phyloP scores from a whole-genome alignment of 2,797 vertebrate species.

The Morus bassanus region DNA sequence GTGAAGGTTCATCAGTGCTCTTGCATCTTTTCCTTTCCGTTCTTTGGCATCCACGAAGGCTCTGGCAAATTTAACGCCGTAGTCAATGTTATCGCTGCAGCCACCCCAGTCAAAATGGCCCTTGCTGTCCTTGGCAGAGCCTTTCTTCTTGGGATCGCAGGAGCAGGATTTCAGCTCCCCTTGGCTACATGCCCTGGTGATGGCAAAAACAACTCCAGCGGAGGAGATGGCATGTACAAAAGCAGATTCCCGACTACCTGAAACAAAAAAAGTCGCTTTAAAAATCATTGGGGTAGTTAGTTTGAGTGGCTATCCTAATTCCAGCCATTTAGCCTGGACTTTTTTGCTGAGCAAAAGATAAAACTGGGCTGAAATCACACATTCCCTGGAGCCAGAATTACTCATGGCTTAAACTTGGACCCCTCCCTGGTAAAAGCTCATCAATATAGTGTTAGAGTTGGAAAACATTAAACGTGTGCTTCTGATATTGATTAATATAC shows the following conservation, averaged over 20 bases:
- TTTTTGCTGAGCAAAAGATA: constrained; percentile 20
- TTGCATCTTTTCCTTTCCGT: constrained; percentile 86
- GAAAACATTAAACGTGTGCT: constrained; percentile 26
- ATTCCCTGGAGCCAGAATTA: constrained; percentile 53
- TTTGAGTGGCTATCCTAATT: background rate
- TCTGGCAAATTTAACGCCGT: constrained; percentile 89
- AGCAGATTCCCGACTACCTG: constrained; percentile 93
- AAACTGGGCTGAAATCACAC: constrained; percentile 43
- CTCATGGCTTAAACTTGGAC: constrained; percentile 43
- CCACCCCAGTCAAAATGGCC: constrained; percentile 93
- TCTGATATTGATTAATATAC: constrained; percentile 48
- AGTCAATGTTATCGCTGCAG: constrained; percentile 94
- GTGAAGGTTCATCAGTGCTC: constrained; percentile 94
- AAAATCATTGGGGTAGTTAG: background rate
- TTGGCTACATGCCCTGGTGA: constrained; percentile 94
- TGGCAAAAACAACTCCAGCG: constrained; percentile 91
- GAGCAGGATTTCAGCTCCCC: constrained; percentile 94
- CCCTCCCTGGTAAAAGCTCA: constrained; percentile 56
- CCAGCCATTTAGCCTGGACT: background rate
- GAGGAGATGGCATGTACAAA: constrained; percentile 97
- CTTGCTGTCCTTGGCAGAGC: constrained; percentile 83
- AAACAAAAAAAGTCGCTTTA: constrained; percentile 43
- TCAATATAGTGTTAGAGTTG: constrained; percentile 34
- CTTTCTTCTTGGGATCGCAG: constrained; percentile 91
- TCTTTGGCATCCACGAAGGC: constrained; percentile 93